Base-by-base conservation (phyloP, 2,797 vertebrate species). In the Artibeus lituratus region DNA sequence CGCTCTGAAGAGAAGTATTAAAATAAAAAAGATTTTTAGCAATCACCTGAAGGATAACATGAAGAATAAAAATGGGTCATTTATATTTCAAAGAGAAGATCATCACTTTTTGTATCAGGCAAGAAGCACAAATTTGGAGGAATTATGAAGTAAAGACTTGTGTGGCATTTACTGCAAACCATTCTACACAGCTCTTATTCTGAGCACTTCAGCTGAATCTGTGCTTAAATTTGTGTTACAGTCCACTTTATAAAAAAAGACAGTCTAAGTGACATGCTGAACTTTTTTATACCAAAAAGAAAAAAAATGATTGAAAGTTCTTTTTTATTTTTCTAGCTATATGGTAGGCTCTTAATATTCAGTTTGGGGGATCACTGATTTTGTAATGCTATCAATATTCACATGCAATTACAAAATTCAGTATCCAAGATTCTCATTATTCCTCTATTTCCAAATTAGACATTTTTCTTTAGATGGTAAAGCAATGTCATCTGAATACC, bases 331-430 rank as follows among this genome's bases (percentile, higher is more conserved):
- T 82, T 59, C 26, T 59, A 59, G 53, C 53, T 18, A 67, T 7
- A 15, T 81, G 32, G 37, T 2, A 85, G 42, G 37, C 4, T 94
- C 82, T 92, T 59, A 93, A 74, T 70, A 92, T 44, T 44, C 70
- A n/a, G 2, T 88, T 24, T 78, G 42, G 78, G 8, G 51, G 73
- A 95, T 19, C 0, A 0, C 70, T 95, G 87, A 94, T 90, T 91
- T 95, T 84, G 76, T 77, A 91, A 90, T 70, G 11, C 8, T 95
- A 80, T 95, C 59, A 89, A n/a, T 91, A 92, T 82, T 96, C 93
- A 81, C 35, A 47, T 26, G 8, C 14, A 91, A 29, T 69, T 94
- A 53, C 18, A 90, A 94, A 96, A 96, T 42, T 94, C 72, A 87
- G 0, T 35, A 84, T 95, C 83, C 85, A 84, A 65, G 51, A 90